Percentiles rank a stretch among this genome's conserved stretches.
These are phyloP conservation scores for Eumaeus atala DNA, from an alignment of 1,140 invertebrate genomes.

Conservation along the genomic window DNA sequence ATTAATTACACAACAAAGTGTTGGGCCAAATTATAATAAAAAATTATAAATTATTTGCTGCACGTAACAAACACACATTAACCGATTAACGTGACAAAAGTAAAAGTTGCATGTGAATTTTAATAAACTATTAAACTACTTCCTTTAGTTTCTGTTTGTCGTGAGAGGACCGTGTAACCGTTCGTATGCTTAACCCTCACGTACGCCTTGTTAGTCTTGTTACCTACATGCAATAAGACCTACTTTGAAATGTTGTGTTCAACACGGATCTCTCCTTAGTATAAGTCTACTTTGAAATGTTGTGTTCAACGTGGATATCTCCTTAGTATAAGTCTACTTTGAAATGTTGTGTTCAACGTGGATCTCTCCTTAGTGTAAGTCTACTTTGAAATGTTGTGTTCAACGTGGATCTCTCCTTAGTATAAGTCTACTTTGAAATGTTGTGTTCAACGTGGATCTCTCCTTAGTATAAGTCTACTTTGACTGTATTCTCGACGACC, in stretches of 20 bases:
- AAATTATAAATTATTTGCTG: no score
- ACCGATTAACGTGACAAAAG: not conserved
- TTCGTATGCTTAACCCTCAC: not conserved
- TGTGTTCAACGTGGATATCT: no score
- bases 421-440: constrained; percentile 3
- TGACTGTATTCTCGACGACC: no score
- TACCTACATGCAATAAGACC: constrained; percentile 5
- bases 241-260: not conserved
- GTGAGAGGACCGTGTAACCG: not conserved
- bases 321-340: not conserved
- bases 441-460: not conserved
- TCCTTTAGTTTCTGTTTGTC: not conserved
- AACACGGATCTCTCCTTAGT: no score
- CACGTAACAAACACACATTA: no score
- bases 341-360: not conserved
- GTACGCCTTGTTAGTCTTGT: constrained; percentile 6
- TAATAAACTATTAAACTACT: not conserved
- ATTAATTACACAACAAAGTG: no score
- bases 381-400: no score
- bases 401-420: no score
- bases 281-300: no score
- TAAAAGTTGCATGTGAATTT: constrained; percentile 3
- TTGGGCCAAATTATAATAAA: no score
- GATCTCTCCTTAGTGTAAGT: no score
- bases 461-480: no score